A percentile compares a stretch with the other conserved stretches of the same genome.
Evolutionary conservation across 2,113 vertebrate species (phyloP).

Genomic region (Chunga burmeisteri): DNA sequence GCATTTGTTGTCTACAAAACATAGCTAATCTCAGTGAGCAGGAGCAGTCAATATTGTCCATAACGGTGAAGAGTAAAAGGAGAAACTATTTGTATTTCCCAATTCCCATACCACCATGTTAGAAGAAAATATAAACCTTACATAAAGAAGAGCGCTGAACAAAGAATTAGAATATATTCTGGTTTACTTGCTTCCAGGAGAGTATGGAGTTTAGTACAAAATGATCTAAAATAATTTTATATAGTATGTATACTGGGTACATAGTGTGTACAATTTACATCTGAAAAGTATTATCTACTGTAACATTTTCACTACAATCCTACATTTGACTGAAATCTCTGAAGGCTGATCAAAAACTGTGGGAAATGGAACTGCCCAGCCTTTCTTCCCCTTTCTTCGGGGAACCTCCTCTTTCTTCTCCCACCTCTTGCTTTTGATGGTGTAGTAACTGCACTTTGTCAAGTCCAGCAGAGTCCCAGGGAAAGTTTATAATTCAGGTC

Average conservation of each 20-base stretch:
- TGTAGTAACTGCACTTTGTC: neutral
- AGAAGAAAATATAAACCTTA: neutral
- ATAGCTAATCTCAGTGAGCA: neutral
- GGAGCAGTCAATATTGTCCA: conserved; percentile 6
- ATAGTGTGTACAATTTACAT: neutral
- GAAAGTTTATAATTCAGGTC: neutral
- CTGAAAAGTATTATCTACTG: neutral
- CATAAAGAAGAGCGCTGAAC: neutral
- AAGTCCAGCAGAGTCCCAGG: neutral
- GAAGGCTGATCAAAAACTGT: neutral
- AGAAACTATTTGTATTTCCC: conserved; percentile 3
- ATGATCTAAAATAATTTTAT: neutral
- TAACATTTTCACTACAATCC: neutral
- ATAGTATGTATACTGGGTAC: neutral
- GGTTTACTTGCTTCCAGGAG: neutral
- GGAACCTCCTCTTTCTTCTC: neutral
- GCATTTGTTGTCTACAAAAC: conserved; percentile 34
- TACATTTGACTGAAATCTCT: neutral
- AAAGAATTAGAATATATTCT: neutral
- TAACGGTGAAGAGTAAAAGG: neutral
- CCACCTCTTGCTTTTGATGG: neutral
- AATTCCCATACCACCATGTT: neutral
- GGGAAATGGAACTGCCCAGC: neutral
- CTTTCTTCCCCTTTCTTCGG: neutral
- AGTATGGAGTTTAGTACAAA: neutral